Base-by-base conservation (phyloP, 2,888 invertebrate genomes). In the Osmoderma eremita region DNA sequence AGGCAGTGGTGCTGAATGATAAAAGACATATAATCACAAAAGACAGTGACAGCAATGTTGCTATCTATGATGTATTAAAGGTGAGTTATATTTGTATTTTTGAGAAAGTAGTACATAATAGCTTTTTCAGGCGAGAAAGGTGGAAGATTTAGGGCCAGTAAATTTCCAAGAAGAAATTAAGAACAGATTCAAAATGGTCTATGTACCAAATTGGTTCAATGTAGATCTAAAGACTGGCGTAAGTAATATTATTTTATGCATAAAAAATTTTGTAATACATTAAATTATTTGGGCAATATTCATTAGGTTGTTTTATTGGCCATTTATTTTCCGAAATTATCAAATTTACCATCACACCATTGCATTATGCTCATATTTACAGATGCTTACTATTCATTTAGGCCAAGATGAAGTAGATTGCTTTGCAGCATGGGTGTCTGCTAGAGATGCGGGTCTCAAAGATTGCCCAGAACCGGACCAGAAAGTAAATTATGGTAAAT, bases 191-290 rank as follows among this genome's bases (percentile, higher is more conserved):
- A 94, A 96, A 83, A 92, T 92, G 87, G 91, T 99, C 58, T 97
- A 93, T 81, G 97, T 99, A 76, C 98, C 99, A 24, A 97, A 95
- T 84, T 99, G 99, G 99, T 99, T 99, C 81, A 94, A 94, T 73
- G 97, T 98, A 49, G 99, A 99, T 84, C 88, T 99, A 51, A 99
- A 99, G 85, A 98, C 97, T 67, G 99, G 99, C 70, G 94, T 95
- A 83, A 82, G 88, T 83, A 68, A 36, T 49, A 17, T 39, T 18
- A 12, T 20, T 18, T 30, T 30, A 30, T 5, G 30, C 30, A 10
- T 53, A 30, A 30, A 8, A 30, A 17, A 17, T 30, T 53, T 51
- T 15, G 15, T 17, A 36, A 36, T 53, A 3, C 10, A 8, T 6
- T 12, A 12, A 49, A 24, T 30, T 30, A 30, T 8, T 30, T 30